These are phyloP conservation scores for Melinaea menophilus DNA, from an alignment of 2,888 invertebrate species.

Conservation along the genomic window DNA sequence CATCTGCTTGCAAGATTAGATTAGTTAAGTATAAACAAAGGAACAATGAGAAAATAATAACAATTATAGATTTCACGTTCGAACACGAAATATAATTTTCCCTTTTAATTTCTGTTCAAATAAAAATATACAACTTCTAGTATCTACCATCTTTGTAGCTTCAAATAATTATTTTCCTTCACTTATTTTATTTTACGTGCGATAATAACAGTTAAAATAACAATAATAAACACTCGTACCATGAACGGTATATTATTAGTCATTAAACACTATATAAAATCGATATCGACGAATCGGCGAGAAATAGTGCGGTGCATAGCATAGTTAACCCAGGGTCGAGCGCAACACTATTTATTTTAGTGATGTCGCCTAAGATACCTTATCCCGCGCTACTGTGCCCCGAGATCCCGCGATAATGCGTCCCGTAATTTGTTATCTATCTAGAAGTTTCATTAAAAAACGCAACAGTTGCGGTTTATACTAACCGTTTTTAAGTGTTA, in stretches of 20 bases:
- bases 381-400: slow-evolving; percentile 58
- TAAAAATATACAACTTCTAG: neutral
- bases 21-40: no score
- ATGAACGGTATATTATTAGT: slow-evolving; percentile 13
- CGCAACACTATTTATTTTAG: slow-evolving; percentile 62
- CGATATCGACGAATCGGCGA: slow-evolving; percentile 52
- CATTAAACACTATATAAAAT: slow-evolving; percentile 41
- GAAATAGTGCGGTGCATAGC: slow-evolving; percentile 59
- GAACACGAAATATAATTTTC: slow-evolving; percentile 10
- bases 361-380: slow-evolving; percentile 65
- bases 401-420: slow-evolving; percentile 53
- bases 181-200: neutral
- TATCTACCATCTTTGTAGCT: neutral
- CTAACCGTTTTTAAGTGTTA: neutral
- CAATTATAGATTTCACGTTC: slow-evolving; percentile 21
- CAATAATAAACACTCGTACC: slow-evolving; percentile 12
- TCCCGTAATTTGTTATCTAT: slow-evolving; percentile 54
- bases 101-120: no score
- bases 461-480: slow-evolving; percentile 3
- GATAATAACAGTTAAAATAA: neutral
- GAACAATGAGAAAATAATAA: slow-evolving; percentile 2
- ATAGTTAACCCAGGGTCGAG: slow-evolving; percentile 58
- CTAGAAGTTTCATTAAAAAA: slow-evolving; percentile 44
- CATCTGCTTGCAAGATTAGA: no score
- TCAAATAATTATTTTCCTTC: neutral